These are phyloP conservation scores for Paralinhomoeus sp. DNA, from an alignment of 2,888 invertebrate species.

Conservation along the genomic window DNA sequence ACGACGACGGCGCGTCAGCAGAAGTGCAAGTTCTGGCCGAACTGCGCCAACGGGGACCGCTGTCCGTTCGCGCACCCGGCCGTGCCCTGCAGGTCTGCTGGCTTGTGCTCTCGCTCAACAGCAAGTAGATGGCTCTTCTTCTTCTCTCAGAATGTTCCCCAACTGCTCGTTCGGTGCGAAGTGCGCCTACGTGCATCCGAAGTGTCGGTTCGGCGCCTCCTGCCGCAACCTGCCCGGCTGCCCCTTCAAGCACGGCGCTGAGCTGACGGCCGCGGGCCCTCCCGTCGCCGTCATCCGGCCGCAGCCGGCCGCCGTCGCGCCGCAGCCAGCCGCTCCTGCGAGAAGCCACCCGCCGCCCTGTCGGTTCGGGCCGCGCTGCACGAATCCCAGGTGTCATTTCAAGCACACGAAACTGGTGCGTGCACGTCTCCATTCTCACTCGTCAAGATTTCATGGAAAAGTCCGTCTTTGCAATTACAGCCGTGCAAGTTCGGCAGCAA, in stretches of 20 bases:
- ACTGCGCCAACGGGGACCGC: background rate
- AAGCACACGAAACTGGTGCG: background rate
- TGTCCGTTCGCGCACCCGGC: background rate
- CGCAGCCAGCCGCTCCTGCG: too few species aligned
- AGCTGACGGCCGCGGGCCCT: too few species aligned
- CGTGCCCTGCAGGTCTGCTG: too few species aligned
- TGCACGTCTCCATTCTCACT: too few species aligned
- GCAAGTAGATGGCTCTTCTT: too few species aligned
- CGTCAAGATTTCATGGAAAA: too few species aligned
- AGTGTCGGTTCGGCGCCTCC: background rate
- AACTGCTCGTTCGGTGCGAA: background rate
- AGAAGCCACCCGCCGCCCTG: background rate
- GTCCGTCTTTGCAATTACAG: background rate
- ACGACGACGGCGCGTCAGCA: too few species aligned
- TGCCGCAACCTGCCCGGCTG: too few species aligned
- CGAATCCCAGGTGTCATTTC: background rate
- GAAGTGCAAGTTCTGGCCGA: background rate
- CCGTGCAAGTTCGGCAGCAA: background rate
- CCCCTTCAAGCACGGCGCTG: too few species aligned
- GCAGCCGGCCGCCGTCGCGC: too few species aligned
- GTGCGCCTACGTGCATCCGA: background rate
- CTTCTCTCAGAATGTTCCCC: background rate
- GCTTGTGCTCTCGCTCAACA: too few species aligned
- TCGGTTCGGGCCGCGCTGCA: background rate
- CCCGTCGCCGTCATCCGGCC: too few species aligned